Conservation (phyloP, 2,113 vertebrate species). For the Rhea americana region DNA sequence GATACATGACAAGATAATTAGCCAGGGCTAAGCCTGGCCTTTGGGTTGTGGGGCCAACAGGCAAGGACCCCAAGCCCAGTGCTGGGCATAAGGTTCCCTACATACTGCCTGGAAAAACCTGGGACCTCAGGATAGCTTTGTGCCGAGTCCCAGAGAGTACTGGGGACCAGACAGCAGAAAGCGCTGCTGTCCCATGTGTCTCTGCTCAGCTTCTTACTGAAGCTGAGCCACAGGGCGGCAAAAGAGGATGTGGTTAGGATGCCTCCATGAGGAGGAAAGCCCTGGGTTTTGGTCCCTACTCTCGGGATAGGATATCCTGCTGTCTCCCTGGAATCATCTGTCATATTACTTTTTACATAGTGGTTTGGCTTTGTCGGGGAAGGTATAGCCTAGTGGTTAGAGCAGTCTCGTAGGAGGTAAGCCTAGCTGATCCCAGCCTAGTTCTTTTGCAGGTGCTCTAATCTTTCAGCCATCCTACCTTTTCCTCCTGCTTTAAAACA, state of each 20-base stretch:
- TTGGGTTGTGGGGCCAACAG: neutral
- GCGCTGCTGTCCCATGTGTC: neutral
- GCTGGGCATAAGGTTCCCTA: neutral
- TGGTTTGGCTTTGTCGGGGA: neutral
- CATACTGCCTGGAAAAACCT: neutral
- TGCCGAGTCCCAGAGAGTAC: neutral
- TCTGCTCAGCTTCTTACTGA: neutral
- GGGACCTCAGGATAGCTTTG: neutral
- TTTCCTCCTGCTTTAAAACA: neutral
- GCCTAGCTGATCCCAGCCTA: neutral
- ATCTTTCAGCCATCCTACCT: neutral
- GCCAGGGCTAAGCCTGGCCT: neutral
- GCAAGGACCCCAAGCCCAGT: neutral
- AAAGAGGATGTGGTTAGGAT: neutral
- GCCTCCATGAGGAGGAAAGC: neutral
- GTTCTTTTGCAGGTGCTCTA: neutral
- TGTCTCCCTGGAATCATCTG: neutral
- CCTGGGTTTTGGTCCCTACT: neutral
- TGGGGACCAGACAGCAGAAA: neutral
- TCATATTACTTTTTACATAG: neutral
- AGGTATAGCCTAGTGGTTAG: neutral
- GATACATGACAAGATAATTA: neutral
- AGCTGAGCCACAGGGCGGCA: neutral
- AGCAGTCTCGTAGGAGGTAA: neutral
- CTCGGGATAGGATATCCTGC: neutral